A percentile compares a stretch with the other conserved stretches of the same genome.
phyloP scores from a whole-genome alignment of 2,113 vertebrate genomes.

The Nematolebias whitei region DNA sequence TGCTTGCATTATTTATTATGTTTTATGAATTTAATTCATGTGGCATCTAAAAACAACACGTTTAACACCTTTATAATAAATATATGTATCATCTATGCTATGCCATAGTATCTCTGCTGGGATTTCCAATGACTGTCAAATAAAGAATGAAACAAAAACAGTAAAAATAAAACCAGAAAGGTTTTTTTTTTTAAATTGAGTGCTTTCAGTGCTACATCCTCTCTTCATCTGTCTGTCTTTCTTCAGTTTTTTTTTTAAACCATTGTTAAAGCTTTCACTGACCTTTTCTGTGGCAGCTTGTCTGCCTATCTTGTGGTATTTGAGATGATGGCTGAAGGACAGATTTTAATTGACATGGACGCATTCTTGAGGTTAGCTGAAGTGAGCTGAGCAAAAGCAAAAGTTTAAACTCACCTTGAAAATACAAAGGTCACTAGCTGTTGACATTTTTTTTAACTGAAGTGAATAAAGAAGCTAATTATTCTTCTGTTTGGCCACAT shows the following conservation, averaged over 20 bases:
- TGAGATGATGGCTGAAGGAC: constrained; percentile 54
- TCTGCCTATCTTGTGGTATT: constrained; percentile 44
- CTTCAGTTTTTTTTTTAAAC: constrained; percentile 19
- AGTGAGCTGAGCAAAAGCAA: constrained; percentile 26
- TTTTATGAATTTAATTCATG: too few species aligned
- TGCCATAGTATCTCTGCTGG: too few species aligned
- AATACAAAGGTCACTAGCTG: constrained; percentile 40
- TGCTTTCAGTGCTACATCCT: constrained; percentile 6
- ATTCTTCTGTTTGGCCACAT: not conserved
- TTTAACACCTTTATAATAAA: too few species aligned
- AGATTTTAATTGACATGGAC: constrained; percentile 70
- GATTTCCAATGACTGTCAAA: too few species aligned
- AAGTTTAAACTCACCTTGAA: constrained; percentile 33
- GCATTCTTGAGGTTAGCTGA: constrained; percentile 43
- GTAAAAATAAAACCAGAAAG: not conserved
- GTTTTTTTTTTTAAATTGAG: too few species aligned
- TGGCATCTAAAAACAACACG: too few species aligned
- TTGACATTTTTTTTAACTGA: constrained; percentile 16
- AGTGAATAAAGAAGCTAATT: not conserved
- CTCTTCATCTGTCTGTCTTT: not conserved
- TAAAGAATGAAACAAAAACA: too few species aligned
- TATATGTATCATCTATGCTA: too few species aligned
- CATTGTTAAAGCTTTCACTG: constrained; percentile 46
- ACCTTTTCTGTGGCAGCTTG: constrained; percentile 69
- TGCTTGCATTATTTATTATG: too few species aligned